phyloP scores from a whole-genome alignment of 2,888 invertebrate genomes.

The Dinocampus coccinellae region DNA sequence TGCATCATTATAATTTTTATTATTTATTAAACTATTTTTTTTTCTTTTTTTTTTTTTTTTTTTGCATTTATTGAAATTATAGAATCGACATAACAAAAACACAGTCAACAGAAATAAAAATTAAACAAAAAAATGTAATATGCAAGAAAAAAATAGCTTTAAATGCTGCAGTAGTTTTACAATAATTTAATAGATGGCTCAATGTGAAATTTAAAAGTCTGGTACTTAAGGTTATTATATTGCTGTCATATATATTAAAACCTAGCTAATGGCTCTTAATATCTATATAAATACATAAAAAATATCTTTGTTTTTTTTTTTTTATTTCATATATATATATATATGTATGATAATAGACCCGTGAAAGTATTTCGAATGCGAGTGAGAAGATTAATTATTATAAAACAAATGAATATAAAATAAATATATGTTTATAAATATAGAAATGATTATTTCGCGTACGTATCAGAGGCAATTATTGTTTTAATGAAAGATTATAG shows the following conservation, averaged over 20 bases:
- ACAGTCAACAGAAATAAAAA: no score
- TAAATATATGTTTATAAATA: constrained; percentile 18
- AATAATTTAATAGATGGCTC: constrained; percentile 57
- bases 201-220: constrained; percentile 62
- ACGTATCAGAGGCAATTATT: constrained; percentile 7
- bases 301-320: not conserved
- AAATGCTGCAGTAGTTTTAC: constrained; percentile 51
- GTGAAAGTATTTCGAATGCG: constrained; percentile 25
- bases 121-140: no score
- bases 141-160: no score
- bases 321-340: not conserved
- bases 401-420: constrained; percentile 21
- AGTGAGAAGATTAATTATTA: not conserved
- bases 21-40: constrained; percentile 20
- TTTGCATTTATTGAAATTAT: not conserved
- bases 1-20: not conserved
- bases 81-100: no score
- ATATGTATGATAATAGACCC: constrained; percentile 6
- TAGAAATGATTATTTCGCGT: not conserved
- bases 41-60: no score
- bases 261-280: constrained; percentile 48
- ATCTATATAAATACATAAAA: not conserved
- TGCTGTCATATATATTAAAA: constrained; percentile 43
- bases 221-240: constrained; percentile 53
- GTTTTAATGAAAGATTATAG: no score